phyloP scores from a whole-genome alignment of 2,888 invertebrate species.

The Drosophila meridionalis region DNA sequence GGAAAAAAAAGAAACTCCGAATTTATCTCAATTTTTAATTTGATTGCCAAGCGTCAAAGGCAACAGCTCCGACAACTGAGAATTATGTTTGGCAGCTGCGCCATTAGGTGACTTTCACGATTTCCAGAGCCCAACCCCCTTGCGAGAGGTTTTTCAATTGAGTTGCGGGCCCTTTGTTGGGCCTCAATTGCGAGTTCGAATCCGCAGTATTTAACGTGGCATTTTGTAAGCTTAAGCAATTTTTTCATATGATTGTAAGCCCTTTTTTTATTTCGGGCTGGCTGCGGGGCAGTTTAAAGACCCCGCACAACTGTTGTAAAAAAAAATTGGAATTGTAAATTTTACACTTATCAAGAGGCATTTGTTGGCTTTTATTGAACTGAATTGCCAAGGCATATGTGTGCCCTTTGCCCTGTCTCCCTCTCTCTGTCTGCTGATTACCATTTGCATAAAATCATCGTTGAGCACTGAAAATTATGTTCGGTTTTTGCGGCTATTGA shows the following conservation, averaged over 20 bases:
- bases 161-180: slow-evolving; percentile 45
- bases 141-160: slow-evolving; percentile 39
- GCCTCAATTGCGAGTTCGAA: slow-evolving; percentile 18
- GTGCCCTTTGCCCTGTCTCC: slow-evolving; percentile 57
- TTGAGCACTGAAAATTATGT: slow-evolving; percentile 70
- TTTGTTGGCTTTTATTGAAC: slow-evolving; percentile 73
- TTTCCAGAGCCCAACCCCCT: slow-evolving; percentile 31
- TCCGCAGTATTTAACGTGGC: slow-evolving; percentile 43
- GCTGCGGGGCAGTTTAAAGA: slow-evolving; percentile 43
- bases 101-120: slow-evolving; percentile 34
- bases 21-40: slow-evolving; percentile 61
- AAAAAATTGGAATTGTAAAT: slow-evolving; percentile 74
- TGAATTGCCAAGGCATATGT: slow-evolving; percentile 68
- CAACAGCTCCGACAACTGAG: slow-evolving; percentile 72
- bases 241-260: slow-evolving; percentile 60
- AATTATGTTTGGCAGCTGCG: slow-evolving; percentile 68
- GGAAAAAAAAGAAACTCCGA: background rate
- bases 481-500: slow-evolving; percentile 66
- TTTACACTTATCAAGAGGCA: slow-evolving; percentile 73
- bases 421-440: slow-evolving; percentile 49
- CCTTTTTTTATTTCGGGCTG: slow-evolving; percentile 24
- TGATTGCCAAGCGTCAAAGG: slow-evolving; percentile 66
- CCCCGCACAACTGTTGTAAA: slow-evolving; percentile 71
- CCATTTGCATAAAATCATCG: slow-evolving; percentile 76
- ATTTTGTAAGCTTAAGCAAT: slow-evolving; percentile 51